Evolutionary conservation across 2,113 vertebrate genomes (phyloP).

Genomic region (Myocastor coypus): DNA sequence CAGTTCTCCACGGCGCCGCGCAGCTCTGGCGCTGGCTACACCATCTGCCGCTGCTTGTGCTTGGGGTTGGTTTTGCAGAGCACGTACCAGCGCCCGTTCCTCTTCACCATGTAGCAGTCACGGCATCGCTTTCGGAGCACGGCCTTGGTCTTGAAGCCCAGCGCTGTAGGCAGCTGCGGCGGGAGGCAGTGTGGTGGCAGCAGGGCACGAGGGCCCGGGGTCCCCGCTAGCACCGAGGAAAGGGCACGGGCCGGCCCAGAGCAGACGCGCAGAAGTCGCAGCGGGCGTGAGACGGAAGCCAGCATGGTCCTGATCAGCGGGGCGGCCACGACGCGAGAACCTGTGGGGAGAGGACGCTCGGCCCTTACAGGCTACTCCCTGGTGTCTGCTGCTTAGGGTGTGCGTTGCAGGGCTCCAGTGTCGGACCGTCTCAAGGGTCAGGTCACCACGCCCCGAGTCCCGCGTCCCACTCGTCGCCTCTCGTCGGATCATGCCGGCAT

Average conservation of each 20-base stretch:
- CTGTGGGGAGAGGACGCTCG: not conserved
- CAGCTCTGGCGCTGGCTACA: not conserved
- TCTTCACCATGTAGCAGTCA: constrained; percentile 92
- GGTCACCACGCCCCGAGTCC: not conserved
- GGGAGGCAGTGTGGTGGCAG: constrained; percentile 70
- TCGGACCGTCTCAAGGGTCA: not conserved
- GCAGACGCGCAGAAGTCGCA: constrained; percentile 68
- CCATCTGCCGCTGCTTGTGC: constrained; percentile 76
- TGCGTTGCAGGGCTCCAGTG: not conserved
- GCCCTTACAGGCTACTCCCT: not conserved
- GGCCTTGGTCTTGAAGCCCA: constrained; percentile 93
- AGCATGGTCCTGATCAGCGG: constrained; percentile 78
- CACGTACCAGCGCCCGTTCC: constrained; percentile 84
- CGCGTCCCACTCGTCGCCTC: not conserved
- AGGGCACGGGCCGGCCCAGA: not conserved
- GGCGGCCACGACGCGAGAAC: constrained; percentile 83
- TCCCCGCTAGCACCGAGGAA: constrained; percentile 45
- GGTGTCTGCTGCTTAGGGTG: not conserved
- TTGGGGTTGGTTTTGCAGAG: constrained; percentile 59
- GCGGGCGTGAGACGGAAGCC: constrained; percentile 75
- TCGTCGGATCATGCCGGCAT: not conserved
- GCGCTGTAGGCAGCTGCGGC: constrained; percentile 67
- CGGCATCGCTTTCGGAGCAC: constrained; percentile 91
- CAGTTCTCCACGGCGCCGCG: not conserved
- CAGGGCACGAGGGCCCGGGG: not conserved